Base-by-base conservation (phyloP, 2,113 vertebrate species). In the Sphyrna mokarran region DNA sequence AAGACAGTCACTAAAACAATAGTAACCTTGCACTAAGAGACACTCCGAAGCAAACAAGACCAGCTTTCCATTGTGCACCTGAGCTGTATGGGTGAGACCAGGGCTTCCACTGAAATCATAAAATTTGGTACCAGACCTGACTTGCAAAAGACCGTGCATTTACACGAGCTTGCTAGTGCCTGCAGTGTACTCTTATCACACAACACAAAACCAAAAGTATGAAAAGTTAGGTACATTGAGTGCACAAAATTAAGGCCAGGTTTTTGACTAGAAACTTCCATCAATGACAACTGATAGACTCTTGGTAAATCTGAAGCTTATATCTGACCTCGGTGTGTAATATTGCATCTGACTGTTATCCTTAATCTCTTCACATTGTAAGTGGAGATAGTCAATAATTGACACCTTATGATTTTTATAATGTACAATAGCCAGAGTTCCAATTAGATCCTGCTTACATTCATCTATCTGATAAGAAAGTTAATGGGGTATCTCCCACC, bases 311-410 rank as follows among this genome's bases (percentile, higher is more conserved):
- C 37, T 16, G 61, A 16, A 11, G 14, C 29, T 66, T 63, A 37
- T 93, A 9, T 93, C 18, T 68, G 61, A 22, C 61, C 61, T 93
- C 26, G 0, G 22, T 90, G 87, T 23, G 61, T 68, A 33, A 93
- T 37, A 66, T 83, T 83, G 18, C 5, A 43, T 20, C 22, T 43
- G n/a, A 37, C 78, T 16, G 72, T 78, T 78, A 78, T 10, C 29
- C 9, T 10, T 78, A 2, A 10, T 29, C 96, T 96, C 96, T 95
- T 96, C 96, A 96, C 83, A 97, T 95, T 95, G 96, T 95, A 96
- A 96, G 95, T 87, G 96, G 95, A 76, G 96, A 96, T 40, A 97
- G 96, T 96, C 96, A 97, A 70, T 96, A 43, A 96, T 95, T 97
- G 86, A 95, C 95, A 95, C 85, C 40, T 96, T 96, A 94, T 80